Conservation (phyloP, 2,797 vertebrate genomes). For the Rhyacichthys aspro region DNA sequence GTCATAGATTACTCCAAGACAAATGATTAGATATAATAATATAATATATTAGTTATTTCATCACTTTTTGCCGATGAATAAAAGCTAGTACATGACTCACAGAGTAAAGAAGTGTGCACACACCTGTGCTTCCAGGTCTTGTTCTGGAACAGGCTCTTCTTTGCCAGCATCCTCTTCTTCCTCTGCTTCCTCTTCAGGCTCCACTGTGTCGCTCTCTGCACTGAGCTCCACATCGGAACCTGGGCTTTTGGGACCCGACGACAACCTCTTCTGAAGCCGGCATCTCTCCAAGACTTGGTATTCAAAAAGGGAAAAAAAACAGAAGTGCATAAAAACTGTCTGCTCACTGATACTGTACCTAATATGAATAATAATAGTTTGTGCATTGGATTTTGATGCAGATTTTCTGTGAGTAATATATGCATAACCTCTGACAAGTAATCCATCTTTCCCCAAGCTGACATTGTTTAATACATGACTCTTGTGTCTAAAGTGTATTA, state of each 20-base stretch:
- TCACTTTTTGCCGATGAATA: conserved; percentile 13
- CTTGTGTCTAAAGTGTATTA: conserved; percentile 54
- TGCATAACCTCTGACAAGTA: conserved; percentile 35
- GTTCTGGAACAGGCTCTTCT: conserved; percentile 53
- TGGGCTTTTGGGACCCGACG: conserved; percentile 29
- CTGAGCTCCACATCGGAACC: conserved; percentile 80
- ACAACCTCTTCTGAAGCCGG: conserved; percentile 73
- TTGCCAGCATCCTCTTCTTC: conserved; percentile 25
- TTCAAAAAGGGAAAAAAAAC: conserved; percentile 10
- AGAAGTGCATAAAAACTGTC: neutral
- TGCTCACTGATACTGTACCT: neutral
- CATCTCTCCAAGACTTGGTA: conserved; percentile 66
- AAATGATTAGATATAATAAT: too few species aligned
- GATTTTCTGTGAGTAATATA: conserved; percentile 14
- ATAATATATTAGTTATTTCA: conserved; percentile 8
- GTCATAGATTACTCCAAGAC: neutral
- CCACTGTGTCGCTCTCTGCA: conserved; percentile 76
- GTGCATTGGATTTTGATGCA: conserved; percentile 5
- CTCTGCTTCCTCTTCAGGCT: conserved; percentile 47
- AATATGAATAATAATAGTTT: conserved; percentile 12
- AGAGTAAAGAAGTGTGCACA: conserved; percentile 38
- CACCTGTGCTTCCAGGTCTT: conserved; percentile 80
- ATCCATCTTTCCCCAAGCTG: conserved; percentile 39
- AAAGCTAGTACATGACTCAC: conserved; percentile 20
- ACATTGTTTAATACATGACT: conserved; percentile 37